Evolutionary conservation across 2,888 invertebrate genomes (phyloP), one percentile per base, ranked within the genome.

Genomic region (Dynastes hyllus): DNA sequence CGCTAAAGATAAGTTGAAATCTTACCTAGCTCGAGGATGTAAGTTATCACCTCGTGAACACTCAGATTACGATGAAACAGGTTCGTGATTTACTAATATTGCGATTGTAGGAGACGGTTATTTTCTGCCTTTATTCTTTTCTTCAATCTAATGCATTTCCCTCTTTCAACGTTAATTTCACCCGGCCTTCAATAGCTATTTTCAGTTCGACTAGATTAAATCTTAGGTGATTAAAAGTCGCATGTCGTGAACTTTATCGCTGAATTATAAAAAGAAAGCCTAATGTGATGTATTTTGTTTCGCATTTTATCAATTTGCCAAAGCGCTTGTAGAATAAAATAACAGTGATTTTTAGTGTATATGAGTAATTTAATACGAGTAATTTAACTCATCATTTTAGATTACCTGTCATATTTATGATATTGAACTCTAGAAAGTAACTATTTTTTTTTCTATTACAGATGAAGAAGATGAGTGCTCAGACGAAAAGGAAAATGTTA

Each of bases 1-100:
- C 5, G 94, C 98, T 0, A 93, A 94, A 77, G 95, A 95, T 3
- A 95, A 96, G 88, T 90, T 98, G 50, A 91, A 93, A 80, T 91
- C 89, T 37, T 96, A 94, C 85, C 88, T 96, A 80, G 92, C 93
- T 9, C 92, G 92, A 82, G 95, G 95, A 1, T 95, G 95, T 85
- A 91, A 94, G 76, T 89, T 95, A 58, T 95, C 95, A 6, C 95
- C 95, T 0, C 91, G 93, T 77, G 93, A 94, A 86, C 90, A 93
- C 78, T 87, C 86, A 79, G 95, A 95, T 88, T 85, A 86, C 79
- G 94, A 94, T 69, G 94, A 95, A 83, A 94, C 94, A 53, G 93
- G 91, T 90, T 84, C 85, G 85, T 81, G 50, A 63, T 63, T 67
- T 77, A 45, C 45, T 58, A 67, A 71, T 80, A 61, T 66, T 53